A percentile compares a stretch with the other conserved stretches of the same genome.
Conservation (phyloP, 2,797 vertebrate species). For the Epinephelus coioides region DNA sequence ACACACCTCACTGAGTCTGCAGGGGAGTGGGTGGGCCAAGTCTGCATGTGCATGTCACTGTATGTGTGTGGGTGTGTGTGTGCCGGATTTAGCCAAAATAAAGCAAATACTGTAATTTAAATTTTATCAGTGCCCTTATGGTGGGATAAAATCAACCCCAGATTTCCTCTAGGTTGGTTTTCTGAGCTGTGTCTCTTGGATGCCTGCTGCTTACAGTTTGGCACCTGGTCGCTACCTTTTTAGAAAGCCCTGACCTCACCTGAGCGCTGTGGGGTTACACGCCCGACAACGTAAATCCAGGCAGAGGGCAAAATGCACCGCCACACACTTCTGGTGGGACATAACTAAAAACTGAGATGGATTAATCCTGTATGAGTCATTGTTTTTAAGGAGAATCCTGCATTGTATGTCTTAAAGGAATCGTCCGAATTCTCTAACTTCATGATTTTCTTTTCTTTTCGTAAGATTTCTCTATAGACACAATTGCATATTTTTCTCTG, state of each 20-base stretch:
- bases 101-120: neutral
- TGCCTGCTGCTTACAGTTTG: too few species aligned
- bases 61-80: slow-evolving; percentile 12
- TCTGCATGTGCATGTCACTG: slow-evolving; percentile 37
- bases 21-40: slow-evolving; percentile 55
- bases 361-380: too few species aligned
- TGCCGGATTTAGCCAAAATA: slow-evolving; percentile 17
- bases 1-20: slow-evolving; percentile 79
- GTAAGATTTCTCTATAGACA: neutral
- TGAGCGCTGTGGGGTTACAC: too few species aligned
- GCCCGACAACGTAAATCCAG: too few species aligned
- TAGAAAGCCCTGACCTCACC: too few species aligned
- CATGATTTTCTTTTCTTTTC: neutral
- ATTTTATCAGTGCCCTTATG: neutral
- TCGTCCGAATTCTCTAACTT: neutral
- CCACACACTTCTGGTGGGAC: too few species aligned
- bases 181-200: too few species aligned
- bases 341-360: too few species aligned
- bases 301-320: too few species aligned
- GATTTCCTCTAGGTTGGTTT: too few species aligned
- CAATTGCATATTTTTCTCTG: neutral
- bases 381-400: too few species aligned
- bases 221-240: too few species aligned
- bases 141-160: neutral
- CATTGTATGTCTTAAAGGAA: neutral